These are phyloP conservation scores for Muscicapa striata DNA, from an alignment of 2,797 vertebrate genomes.

Conservation along the genomic window DNA sequence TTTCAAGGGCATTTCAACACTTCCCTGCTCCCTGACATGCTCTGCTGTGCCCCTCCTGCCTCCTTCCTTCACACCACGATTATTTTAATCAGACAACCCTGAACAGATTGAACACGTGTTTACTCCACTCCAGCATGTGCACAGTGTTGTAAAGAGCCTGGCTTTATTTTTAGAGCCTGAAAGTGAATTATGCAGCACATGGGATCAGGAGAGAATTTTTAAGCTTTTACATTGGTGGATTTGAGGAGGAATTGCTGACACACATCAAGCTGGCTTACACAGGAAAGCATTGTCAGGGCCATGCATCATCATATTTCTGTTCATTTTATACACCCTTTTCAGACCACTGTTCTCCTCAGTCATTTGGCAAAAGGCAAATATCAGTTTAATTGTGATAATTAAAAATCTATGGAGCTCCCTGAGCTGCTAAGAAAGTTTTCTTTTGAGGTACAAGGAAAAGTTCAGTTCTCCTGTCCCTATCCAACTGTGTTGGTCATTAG, in stretches of 20 bases:
- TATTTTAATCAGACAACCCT: conserved; percentile 2
- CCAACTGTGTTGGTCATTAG: neutral
- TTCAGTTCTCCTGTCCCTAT: neutral
- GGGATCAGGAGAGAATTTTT: neutral
- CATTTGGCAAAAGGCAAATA: neutral
- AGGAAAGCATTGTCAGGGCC: neutral
- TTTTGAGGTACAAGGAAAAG: neutral
- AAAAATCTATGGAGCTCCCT: neutral
- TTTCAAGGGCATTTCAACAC: neutral
- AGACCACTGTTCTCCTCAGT: neutral
- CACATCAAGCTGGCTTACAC: neutral
- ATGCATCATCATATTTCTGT: neutral
- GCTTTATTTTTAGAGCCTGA: neutral
- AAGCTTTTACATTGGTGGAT: neutral
- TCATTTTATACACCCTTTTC: neutral
- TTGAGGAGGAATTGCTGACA: conserved; percentile 3
- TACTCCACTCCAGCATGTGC: neutral
- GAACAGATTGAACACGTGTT: neutral
- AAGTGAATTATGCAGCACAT: neutral
- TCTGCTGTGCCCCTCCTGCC: neutral
- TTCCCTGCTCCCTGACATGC: neutral
- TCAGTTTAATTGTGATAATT: fast-evolving
- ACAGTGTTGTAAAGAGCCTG: neutral
- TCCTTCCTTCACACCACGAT: neutral
- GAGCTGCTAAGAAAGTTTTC: neutral